Conservation (phyloP, 2,797 vertebrate genomes). For the Rhabdophis nuchalis region DNA sequence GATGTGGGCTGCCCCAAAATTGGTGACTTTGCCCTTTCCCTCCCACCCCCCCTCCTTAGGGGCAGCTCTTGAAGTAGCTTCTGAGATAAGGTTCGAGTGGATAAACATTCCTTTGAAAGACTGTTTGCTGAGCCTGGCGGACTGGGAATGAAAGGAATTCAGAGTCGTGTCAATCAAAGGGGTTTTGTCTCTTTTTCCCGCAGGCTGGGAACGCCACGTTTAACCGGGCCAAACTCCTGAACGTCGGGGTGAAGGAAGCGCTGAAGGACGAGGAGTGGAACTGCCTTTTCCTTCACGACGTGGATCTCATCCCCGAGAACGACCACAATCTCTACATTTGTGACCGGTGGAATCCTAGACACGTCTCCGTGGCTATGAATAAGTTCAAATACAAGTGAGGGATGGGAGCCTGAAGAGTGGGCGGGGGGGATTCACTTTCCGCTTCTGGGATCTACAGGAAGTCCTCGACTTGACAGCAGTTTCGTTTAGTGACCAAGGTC, state of each 20-base stretch:
- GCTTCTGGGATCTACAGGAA: background rate
- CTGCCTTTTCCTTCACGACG: conserved; percentile 92
- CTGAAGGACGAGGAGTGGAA: conserved; percentile 92
- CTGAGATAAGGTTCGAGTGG: too few relatives aligned
- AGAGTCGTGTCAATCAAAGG: too few relatives aligned
- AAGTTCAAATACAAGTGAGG: conserved; percentile 92
- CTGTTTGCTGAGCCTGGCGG: too few relatives aligned
- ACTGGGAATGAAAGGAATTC: too few relatives aligned
- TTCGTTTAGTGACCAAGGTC: too few relatives aligned
- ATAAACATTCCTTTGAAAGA: too few relatives aligned
- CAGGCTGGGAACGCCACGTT: conserved; percentile 92
- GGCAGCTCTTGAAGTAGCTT: too few relatives aligned
- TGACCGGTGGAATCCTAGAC: conserved; percentile 86
- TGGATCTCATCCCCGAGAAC: conserved; percentile 93
- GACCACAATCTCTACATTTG: conserved; percentile 96
- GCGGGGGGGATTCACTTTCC: too few relatives aligned
- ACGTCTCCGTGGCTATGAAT: conserved; percentile 94
- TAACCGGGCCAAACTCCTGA: conserved; percentile 92
- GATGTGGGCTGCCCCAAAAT: too few relatives aligned
- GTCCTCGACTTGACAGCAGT: background rate
- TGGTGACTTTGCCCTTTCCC: too few relatives aligned
- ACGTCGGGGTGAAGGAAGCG: conserved; percentile 91
- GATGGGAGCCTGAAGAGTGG: background rate
- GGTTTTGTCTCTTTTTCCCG: background rate
- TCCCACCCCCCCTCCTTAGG: too few relatives aligned